Percentiles rank a stretch among this genome's conserved stretches.
These are phyloP conservation scores for Catharus ustulatus DNA, from an alignment of 2,797 vertebrate genomes.

Conservation along the genomic window DNA sequence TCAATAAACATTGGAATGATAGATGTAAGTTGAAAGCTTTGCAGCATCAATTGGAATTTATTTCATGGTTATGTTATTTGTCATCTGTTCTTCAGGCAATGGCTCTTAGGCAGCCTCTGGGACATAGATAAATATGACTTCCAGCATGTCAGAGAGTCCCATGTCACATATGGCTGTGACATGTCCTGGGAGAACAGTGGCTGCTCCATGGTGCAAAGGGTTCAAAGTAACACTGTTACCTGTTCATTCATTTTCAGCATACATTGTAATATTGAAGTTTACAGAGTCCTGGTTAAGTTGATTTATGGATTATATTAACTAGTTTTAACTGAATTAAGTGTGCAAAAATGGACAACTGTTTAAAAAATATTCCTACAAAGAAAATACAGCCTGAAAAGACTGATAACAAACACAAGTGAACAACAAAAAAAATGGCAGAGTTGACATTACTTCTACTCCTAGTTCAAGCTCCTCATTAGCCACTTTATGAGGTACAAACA, in stretches of 20 bases:
- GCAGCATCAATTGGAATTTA: neutral
- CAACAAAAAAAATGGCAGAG: neutral
- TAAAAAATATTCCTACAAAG: neutral
- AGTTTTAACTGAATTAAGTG: neutral
- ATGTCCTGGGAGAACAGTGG: neutral
- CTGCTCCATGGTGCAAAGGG: fast-evolving
- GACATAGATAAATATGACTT: neutral
- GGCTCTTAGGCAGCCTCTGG: neutral
- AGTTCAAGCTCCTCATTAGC: neutral
- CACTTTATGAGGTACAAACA: neutral
- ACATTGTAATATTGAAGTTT: neutral
- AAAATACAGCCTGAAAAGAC: neutral
- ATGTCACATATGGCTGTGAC: neutral
- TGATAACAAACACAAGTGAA: neutral
- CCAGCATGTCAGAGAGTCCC: neutral
- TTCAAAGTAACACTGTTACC: neutral
- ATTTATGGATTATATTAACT: neutral
- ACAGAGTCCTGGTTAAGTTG: neutral
- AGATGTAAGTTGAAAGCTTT: neutral
- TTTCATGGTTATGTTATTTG: neutral
- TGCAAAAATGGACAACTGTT: neutral
- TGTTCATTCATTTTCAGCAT: neutral
- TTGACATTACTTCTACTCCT: neutral
- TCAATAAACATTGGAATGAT: neutral
- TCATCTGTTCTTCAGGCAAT: neutral